Base-by-base conservation (phyloP, 2,113 vertebrate species). In the Megaceryle maxima region DNA sequence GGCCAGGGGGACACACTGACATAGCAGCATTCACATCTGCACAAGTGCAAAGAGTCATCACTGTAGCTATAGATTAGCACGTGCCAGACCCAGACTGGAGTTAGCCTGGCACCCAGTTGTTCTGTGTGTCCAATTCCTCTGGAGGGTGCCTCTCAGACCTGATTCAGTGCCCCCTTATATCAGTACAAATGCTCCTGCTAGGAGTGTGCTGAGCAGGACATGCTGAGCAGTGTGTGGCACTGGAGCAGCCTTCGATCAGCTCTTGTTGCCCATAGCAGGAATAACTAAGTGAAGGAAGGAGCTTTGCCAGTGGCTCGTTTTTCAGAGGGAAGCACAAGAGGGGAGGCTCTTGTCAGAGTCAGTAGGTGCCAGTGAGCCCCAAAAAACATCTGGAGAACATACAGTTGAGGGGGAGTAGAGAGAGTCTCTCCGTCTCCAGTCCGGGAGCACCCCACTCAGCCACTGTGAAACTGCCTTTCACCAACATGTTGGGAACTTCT, bases 11-110 rank as follows among this genome's bases (percentile, higher is more conserved):
- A 41, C 81, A 37, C 18, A 4, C 0, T 41, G 70, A 68, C 16
- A 51, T 0, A 53, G n/a, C 9, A 25, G 39, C 28, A 28, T 19
- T 72, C 35, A 59, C 29, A 37, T 9, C 43, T 74, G 92, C 19
- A 10, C 63, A 41, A 44, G 26, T 11, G 31, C 83, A 51, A 33
- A 87, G 28, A 17, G 19, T 28, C 55, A 44, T 21, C 62, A 35
- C 35, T 14, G 0, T 10, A 75, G 17, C 64, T 19, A 29, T 0
- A 53, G 51, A 18, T 13, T 28, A 67, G 51, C 69, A 62, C 24
- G 0, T 5, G 37, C 31, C 73, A 78, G 62, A 33, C 17, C 33
- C 53, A 48, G 56, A 37, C 9, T 7, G 5, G 35, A 48, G 55
- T 6, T 3, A 56, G 46, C 44, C 26, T 53, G 67, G 68, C 75